Base-by-base conservation (phyloP, 1,140 invertebrate genomes). In the Latrodectus geometricus region DNA sequence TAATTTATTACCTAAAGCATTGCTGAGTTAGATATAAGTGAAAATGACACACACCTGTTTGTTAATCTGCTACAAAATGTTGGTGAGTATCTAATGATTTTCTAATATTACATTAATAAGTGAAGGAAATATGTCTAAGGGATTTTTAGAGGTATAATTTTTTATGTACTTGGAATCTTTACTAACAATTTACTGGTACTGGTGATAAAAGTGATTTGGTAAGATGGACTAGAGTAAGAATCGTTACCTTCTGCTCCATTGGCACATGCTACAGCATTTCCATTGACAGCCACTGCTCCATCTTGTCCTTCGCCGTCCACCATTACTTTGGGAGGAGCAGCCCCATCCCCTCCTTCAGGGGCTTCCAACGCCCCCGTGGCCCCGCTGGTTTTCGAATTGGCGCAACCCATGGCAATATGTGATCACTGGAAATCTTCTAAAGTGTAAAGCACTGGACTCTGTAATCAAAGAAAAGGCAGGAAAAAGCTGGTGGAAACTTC, bases 301-400 rank as follows among this genome's bases (percentile, higher is more conserved):
- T 84, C 82, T 76, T 84, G 72, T 20, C 14, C 82, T 54, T 84
- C 82, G 15, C 80, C 80, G 80, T 82, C 80, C 69, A 82, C 80
- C 80, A 82, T 82, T 61, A 84, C 82, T 76, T 84, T 84, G 61
- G 82, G 82, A 52, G 82, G 73, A 80, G 78, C 77, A n/a, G 49
- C 76, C 8, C 65, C 79, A 9, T 54, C 73, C 82, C 74, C 82
- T 61, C 74, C 82, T 80, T 80, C 78, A 35, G 78, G 78, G 78
- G 78, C 78, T 20, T 61, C 66, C 49, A 23, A 74, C 15, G 72
- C 82, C 35, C 56, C 82, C 72, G 82, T 76, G 9, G 82, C 61
- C n/a, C 82, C 82, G 15, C 70, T 50, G 35, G 82, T 73, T 49
- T 84, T 84, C n/a, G 82, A 84, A 68, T 84, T 84, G 17, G 82